phyloP scores from a whole-genome alignment of 2,113 vertebrate genomes.

The Brachionichthys hirsutus region DNA sequence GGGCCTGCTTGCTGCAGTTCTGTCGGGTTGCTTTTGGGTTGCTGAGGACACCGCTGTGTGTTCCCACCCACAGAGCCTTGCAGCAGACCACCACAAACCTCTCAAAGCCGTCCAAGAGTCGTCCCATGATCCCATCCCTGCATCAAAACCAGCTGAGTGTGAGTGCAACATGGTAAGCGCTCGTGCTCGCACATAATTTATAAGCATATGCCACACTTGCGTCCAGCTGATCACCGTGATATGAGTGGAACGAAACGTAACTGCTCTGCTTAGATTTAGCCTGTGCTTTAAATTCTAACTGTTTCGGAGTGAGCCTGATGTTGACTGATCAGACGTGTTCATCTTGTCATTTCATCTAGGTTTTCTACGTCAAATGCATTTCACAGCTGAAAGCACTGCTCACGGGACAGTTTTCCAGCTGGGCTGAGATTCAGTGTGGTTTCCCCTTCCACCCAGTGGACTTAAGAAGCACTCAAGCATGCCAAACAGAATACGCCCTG shows the following conservation, averaged over 20 bases:
- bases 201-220: conserved; percentile 48
- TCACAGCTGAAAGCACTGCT: conserved; percentile 65
- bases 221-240: conserved; percentile 48
- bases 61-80: conserved; percentile 72
- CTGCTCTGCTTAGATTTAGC: background rate
- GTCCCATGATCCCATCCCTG: conserved; percentile 64
- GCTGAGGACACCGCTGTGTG: conserved; percentile 56
- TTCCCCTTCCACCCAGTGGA: conserved; percentile 67
- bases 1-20: conserved; percentile 49
- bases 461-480: conserved; percentile 54
- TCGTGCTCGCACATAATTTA: conserved; percentile 70
- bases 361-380: conserved; percentile 44
- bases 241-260: conserved; percentile 42
- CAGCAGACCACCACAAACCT: conserved; percentile 58
- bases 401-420: conserved; percentile 71
- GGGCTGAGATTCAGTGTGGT: conserved; percentile 69
- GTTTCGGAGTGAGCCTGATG: background rate
- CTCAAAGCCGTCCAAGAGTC: conserved; percentile 59
- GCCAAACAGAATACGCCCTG: conserved; percentile 59
- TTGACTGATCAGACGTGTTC: background rate
- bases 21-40: conserved; percentile 49
- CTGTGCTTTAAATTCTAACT: conserved; percentile 5
- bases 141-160: conserved; percentile 72
- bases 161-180: conserved; percentile 48
- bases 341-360: background rate